Evolutionary conservation across 2,113 vertebrate genomes (phyloP).

Genomic region (Muntiacus muntjak): DNA sequence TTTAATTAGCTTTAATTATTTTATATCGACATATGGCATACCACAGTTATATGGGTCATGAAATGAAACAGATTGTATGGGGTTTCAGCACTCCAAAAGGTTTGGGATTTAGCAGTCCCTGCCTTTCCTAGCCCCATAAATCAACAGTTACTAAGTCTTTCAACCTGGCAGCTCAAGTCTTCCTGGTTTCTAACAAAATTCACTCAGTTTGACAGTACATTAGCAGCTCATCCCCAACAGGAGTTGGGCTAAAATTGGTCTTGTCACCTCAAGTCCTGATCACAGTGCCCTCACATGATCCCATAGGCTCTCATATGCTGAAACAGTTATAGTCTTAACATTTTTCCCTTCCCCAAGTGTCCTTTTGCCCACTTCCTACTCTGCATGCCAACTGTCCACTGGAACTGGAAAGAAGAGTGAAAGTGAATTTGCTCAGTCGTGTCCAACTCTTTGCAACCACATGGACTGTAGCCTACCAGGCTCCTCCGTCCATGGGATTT

Average conservation of each 20-base stretch:
- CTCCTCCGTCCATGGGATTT: background rate
- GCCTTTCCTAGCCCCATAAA: background rate
- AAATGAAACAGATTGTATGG: background rate
- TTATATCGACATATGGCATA: background rate
- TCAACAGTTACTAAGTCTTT: background rate
- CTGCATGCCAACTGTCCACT: background rate
- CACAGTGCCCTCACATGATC: background rate
- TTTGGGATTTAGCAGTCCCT: background rate
- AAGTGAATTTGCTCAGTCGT: background rate
- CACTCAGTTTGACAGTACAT: background rate
- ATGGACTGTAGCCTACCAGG: background rate
- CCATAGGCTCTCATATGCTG: background rate
- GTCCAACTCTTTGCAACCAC: background rate
- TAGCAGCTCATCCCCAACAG: background rate
- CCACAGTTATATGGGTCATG: constrained; percentile 17
- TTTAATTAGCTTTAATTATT: constrained; percentile 67
- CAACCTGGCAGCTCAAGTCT: background rate
- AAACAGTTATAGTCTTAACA: background rate
- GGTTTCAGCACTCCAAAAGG: background rate
- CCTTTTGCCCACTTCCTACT: background rate
- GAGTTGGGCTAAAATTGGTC: background rate
- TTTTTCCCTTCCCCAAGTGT: background rate
- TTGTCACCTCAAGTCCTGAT: background rate
- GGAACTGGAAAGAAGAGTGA: background rate
- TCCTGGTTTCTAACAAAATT: constrained; percentile 15